Evolutionary conservation across 2,888 invertebrate genomes (phyloP), one percentile per base, ranked within the genome.

Genomic region (Zele albiditarsus): DNA sequence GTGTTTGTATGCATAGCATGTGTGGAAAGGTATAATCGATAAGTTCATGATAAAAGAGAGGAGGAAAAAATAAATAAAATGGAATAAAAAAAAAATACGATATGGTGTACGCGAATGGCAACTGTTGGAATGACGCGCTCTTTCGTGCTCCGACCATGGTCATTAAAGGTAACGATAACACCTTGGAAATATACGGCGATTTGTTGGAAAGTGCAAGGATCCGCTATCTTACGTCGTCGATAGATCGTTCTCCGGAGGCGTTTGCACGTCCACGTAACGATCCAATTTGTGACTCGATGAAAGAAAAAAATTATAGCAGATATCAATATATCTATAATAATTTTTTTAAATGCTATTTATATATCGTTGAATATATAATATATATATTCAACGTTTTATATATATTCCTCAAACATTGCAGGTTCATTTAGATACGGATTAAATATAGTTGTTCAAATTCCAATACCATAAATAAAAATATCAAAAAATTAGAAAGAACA

Each of bases 211-310:
- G 71, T 71, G 74, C 57, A 73, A 57, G n/a, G 49, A 57, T 70
- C 57, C 23, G 53, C 53, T 68, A 68, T 53, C 67, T 53, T 46
- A 38, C 16, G 28, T 27, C 67, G 71, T 68, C 53, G 70, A 75
- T 74, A 66, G 57, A 72, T 69, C 38, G 73, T 25, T 67, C 66
- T 75, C 75, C 71, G 42, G 67, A 68, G 74, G 58, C 73, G 60
- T 75, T 75, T 73, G 68, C 33, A 23, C 33, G 63, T 27, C 66
- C 60, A 71, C 65, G 62, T 75, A 78, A 77, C 71, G 75, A 79
- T 75, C 75, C 76, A 78, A 78, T 79, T 79, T 78, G 75, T 75
- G 65, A 60, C 67, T 53, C 20, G 27, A 27, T 38, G 62, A 57
- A 69, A 66, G 67, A 73, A 71, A 66, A 66, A 27, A 27, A 70